Evolutionary conservation across 2,888 invertebrate species (phyloP), one percentile per base, ranked within the genome.

Genomic region (Ischnus inquisitorius): DNA sequence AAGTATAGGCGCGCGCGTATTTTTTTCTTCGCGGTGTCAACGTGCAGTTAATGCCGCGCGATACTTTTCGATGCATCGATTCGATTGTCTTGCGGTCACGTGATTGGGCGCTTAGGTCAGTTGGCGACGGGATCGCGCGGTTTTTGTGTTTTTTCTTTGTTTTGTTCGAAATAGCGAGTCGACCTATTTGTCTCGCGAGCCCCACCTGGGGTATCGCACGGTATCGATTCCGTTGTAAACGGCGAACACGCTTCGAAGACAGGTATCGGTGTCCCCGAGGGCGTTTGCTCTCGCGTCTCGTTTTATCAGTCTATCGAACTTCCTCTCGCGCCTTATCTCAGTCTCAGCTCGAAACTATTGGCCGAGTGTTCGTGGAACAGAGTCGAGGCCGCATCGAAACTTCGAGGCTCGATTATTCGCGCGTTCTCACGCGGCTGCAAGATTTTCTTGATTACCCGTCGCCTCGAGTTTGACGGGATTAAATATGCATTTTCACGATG

Each of bases 181-280:
- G 82, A 82, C 82, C 82, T 82, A 82, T 82, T 82, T 82, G 82
- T 78, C 68, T 62, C 67, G 62, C 62, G 54, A 71, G 78, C 78
- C 78, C 82, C 82, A 82, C 82, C 82, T 78, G 83, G 83, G 82
- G 75, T 87, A 87, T 85, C 86, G 87, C 87, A 86, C 85, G 84
- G 86, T 90, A 90, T 90, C 89, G 89, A 90, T 90, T 90, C 86
- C 80, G 84, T 81, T 83, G 85, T 88, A 87, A 89, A 88, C 88
- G 89, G 88, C 89, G 72, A 78, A 78, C 82, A 62, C 67, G 57
- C 54, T 74, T 82, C 82, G 68, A 78, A 64, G 74, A 82, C 82
- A 67, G 67, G 67, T 65, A 54, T 76, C 81, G 62, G 77, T 77
- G 68, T 77, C 46, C 77, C 65, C 65, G 71, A 75, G 65, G 57